Evolutionary conservation across 2,797 vertebrate species (phyloP), one percentile per base, ranked within the genome.

Genomic region (Cossypha caffra): DNA sequence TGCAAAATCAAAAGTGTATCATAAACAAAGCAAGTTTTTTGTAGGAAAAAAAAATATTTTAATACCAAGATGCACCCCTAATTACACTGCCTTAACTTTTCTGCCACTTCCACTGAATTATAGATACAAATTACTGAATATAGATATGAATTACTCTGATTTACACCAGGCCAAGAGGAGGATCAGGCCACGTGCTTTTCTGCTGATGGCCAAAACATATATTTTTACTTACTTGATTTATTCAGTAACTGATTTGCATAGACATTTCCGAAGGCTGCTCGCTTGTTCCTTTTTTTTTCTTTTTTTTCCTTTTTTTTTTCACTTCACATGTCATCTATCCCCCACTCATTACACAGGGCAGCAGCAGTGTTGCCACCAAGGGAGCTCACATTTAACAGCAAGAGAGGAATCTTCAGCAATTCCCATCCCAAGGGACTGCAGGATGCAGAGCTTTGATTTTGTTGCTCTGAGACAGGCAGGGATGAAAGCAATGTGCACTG

Each of bases 161-260:
- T 82, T 79, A 69, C 48, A 94, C 13, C 35, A 35, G 45, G 31
- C n/a, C 58, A 80, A 87, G 84, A 83, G 24, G 35, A 79, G 66
- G 63, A 93, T 59, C 80, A 50, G 52, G 13, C 51, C 67, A 19
- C 1, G 0, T 40, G 31, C 28, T 92, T 29, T 88, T 92, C 90
- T 29, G 63, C 64, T 86, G 54, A 16, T 66, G 51, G 73, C 66
- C 66, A 91, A 86, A 93, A 74, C 18, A 51, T 18, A 9, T 40
- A 71, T 91, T 95, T 93, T 77, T 7, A 14, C 35, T 90, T 88
- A 23, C 23, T 43, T 3, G 0, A 85, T 96, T 94, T 90, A 94
- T 94, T 89, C 93, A 67, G 59, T 7, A 29, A n/a, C 59, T 85
- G 38, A 94, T 92, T 96, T 95, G 78, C 93, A 96, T 96, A 95